These are phyloP conservation scores for Phalanger gymnotis DNA, from an alignment of 2,797 vertebrate species.

Conservation along the genomic window DNA sequence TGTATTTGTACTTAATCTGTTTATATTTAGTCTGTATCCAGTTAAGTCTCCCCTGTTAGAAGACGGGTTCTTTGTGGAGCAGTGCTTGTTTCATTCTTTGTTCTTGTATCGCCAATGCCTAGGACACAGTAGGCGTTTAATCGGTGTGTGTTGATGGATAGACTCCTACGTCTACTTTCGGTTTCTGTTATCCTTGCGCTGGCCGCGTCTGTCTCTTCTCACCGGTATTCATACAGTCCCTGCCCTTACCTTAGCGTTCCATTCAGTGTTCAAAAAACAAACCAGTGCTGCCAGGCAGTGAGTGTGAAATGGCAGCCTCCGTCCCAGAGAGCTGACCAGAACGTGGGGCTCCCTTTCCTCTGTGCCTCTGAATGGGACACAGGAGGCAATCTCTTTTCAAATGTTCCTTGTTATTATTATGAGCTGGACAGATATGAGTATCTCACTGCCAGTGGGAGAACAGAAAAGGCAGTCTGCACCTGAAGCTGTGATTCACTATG, in stretches of 20 bases:
- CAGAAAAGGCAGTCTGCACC: too few relatives aligned
- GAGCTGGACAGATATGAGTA: background rate
- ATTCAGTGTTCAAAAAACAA: background rate
- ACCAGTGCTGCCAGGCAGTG: fast-evolving
- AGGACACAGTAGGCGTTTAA: background rate
- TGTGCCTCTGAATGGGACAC: background rate
- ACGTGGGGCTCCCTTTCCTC: too few relatives aligned
- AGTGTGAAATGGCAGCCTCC: background rate
- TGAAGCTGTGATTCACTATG: too few relatives aligned
- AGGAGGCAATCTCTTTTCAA: background rate
- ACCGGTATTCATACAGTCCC: background rate
- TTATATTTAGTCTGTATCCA: too few relatives aligned
- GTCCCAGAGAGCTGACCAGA: background rate
- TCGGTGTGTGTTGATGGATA: background rate
- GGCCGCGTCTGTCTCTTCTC: too few relatives aligned
- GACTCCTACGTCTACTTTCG: background rate
- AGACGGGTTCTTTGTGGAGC: background rate
- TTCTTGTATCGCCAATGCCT: background rate
- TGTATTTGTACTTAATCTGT: background rate
- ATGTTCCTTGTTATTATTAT: background rate
- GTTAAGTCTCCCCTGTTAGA: background rate
- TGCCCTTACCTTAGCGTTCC: background rate
- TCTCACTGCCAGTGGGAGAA: background rate
- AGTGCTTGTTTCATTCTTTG: background rate
- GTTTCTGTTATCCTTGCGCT: background rate